phyloP scores from a whole-genome alignment of 1,140 invertebrate species.

The Coptotermes formosanus region DNA sequence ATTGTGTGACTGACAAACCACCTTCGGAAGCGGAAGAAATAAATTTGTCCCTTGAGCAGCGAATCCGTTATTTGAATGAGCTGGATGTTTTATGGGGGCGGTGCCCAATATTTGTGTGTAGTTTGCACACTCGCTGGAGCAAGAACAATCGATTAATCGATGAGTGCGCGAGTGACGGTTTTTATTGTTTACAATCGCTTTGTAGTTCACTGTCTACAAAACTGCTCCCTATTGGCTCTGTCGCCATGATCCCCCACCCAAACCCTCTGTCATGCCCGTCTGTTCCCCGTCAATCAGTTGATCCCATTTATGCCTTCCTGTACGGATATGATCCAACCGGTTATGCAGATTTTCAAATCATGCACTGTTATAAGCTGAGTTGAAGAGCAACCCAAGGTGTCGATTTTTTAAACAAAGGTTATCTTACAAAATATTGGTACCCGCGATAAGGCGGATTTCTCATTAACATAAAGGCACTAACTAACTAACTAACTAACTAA shows the following conservation, averaged over 20 bases:
- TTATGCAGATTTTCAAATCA: not conserved
- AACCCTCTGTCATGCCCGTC: not conserved
- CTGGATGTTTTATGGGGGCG: not conserved
- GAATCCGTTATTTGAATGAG: no score
- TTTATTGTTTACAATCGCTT: not conserved
- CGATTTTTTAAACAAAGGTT: no score
- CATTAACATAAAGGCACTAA: no score
- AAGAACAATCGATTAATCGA: slow-evolving; percentile 16
- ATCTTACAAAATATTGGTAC: no score
- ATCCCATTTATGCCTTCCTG: not conserved
- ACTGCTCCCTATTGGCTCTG: not conserved
- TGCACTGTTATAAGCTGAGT: no score
- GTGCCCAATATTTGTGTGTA: not conserved
- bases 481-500: no score
- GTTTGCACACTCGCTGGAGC: not conserved
- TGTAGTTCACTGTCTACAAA: not conserved
- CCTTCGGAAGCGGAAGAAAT: not conserved
- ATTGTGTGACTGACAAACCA: not conserved
- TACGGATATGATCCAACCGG: not conserved
- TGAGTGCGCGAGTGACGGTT: not conserved
- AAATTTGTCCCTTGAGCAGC: no score
- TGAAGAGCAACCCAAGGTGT: no score
- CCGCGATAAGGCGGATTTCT: no score
- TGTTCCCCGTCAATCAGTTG: not conserved
- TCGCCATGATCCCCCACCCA: no score